These are phyloP conservation scores for Lacanobia wlatinum DNA, from an alignment of 2,888 invertebrate species.

Conservation along the genomic window DNA sequence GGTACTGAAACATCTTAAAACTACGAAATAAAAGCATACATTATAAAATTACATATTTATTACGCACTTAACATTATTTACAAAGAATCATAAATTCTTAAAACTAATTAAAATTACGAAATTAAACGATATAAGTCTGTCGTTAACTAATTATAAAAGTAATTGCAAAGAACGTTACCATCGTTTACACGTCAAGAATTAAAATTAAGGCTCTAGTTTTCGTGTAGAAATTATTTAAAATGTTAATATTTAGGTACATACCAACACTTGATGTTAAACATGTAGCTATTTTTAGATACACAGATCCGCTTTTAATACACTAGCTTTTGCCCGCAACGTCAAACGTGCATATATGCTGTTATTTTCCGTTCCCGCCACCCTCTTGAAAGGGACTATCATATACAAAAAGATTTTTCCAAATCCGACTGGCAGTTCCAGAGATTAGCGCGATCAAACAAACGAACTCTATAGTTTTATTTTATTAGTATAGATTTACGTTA, in stretches of 20 bases:
- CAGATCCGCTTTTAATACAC: no score
- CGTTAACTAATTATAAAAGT: conserved; percentile 16
- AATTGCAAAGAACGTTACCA: conserved; percentile 22
- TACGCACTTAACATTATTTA: conserved; percentile 37
- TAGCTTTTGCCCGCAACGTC: no score
- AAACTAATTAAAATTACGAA: conserved; percentile 38
- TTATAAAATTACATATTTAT: conserved; percentile 39
- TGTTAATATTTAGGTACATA: background rate
- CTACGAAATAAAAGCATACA: background rate
- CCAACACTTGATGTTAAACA: no score
- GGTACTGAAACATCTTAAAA: background rate
- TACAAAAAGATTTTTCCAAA: no score
- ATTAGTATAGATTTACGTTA: no score
- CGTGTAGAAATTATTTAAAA: background rate
- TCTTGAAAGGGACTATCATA: no score
- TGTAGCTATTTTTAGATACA: no score
- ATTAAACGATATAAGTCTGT: background rate
- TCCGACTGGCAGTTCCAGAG: no score
- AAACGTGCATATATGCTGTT: no score
- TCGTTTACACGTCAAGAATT: conserved; percentile 11
- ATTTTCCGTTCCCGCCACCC: no score
- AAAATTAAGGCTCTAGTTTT: background rate
- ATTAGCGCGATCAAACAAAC: no score
- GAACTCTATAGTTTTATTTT: no score
- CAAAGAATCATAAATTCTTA: conserved; percentile 31